These are phyloP conservation scores for Melanostigma gelatinosum DNA, from an alignment of 2,113 vertebrate genomes.

Conservation along the genomic window DNA sequence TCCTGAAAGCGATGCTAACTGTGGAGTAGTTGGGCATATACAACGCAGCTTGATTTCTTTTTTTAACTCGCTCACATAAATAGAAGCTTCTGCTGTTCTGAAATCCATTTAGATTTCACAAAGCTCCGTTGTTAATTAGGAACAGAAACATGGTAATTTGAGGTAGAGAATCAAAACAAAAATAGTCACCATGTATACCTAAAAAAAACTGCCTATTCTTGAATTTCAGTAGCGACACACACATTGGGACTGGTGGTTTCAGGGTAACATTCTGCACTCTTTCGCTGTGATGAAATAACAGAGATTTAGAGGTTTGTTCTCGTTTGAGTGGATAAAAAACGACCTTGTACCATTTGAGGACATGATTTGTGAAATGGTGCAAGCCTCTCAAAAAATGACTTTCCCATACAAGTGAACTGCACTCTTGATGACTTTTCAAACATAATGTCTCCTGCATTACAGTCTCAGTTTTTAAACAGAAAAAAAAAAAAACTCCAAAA, in stretches of 20 bases:
- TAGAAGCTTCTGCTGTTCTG: conserved; percentile 18
- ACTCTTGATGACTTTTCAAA: background rate
- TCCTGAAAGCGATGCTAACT: conserved; percentile 27
- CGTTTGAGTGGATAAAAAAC: background rate
- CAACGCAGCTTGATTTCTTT: background rate
- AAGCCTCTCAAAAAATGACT: background rate
- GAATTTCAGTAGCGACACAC: conserved; percentile 12
- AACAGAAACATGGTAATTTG: conserved; percentile 19
- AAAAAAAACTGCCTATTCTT: conserved; percentile 15
- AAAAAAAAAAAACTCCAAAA: background rate
- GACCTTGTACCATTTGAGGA: background rate
- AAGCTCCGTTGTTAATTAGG: conserved; percentile 17
- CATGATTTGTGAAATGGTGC: background rate
- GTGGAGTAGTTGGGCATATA: background rate
- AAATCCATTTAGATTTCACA: conserved; percentile 50
- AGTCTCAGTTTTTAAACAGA: background rate
- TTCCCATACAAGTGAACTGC: background rate
- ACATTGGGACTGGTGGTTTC: background rate
- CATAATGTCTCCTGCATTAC: background rate
- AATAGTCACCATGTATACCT: conserved; percentile 17
- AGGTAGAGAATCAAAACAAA: background rate
- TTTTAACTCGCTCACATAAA: conserved; percentile 7
- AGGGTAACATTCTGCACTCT: background rate
- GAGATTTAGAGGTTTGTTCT: conserved; percentile 9
- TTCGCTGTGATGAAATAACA: conserved; percentile 6